Conservation (phyloP, 2,113 vertebrate genomes). For the Myotis brandtii region DNA sequence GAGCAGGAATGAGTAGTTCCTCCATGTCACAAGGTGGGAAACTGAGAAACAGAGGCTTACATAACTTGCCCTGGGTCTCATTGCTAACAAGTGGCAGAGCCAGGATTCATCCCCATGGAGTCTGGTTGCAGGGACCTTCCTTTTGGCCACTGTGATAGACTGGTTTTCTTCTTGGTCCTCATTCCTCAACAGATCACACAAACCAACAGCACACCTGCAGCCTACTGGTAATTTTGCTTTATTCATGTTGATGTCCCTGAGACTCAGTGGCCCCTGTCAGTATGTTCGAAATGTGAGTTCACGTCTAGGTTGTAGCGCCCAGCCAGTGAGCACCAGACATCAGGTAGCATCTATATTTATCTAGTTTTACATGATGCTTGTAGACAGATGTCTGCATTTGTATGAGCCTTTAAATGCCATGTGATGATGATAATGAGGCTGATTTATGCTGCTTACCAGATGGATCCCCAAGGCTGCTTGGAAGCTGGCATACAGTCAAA, state of each 20-base stretch:
- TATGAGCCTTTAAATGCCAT: slow-evolving; percentile 29
- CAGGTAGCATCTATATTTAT: slow-evolving; percentile 10
- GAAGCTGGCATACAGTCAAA: slow-evolving; percentile 44
- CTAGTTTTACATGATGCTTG: not conserved
- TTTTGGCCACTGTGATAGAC: not conserved
- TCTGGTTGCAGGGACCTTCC: not conserved
- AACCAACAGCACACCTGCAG: not conserved
- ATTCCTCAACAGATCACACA: not conserved
- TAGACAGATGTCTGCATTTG: slow-evolving; percentile 44
- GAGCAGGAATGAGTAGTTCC: not conserved
- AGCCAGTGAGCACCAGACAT: not conserved
- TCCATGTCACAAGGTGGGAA: not conserved
- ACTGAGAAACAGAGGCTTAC: not conserved
- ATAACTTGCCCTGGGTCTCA: not conserved
- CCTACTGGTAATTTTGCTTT: not conserved
- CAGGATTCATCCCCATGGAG: not conserved
- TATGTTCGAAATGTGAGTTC: not conserved
- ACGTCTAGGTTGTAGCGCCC: not conserved
- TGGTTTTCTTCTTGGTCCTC: not conserved
- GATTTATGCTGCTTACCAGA: slow-evolving; percentile 43
- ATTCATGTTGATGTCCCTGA: not conserved
- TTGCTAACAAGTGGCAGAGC: not conserved
- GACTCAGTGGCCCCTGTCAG: not conserved
- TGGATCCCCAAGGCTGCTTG: not conserved
- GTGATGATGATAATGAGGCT: slow-evolving; percentile 22